Base-by-base conservation (phyloP, 2,113 vertebrate genomes). In the Danio rerio region DNA sequence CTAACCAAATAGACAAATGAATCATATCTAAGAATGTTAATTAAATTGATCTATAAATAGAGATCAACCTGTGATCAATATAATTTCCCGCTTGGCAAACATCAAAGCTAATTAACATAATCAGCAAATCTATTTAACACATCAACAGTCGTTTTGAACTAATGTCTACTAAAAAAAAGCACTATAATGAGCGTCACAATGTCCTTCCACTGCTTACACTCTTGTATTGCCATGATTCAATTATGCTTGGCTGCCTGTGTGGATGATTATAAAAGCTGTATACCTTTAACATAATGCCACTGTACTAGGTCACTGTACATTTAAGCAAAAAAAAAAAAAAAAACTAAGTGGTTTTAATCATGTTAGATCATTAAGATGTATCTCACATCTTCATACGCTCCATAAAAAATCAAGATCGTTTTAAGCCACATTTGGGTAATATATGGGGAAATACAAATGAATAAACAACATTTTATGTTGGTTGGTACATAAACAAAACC, bases 361-460 rank as follows among this genome's bases (percentile, higher is more conserved):
- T 9, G 73, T 55, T 21, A n/a, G 9, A 61, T 15, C 13, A 62
- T 77, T 77, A 63, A 63, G 5, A 77, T 77, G 74, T 50, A 40
- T 40, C 74, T 49, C 74, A 77, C 74, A 63, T 63, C 45, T 21
- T 45, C 56, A 31, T 31, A 31, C 31, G 3, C n/a, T n/a, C 31
- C 31, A 31, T 31, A 31, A 31, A 31, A 31, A 31, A 31, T 31
- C 31, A 2, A 2, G 31, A 31, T 3, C 3, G 31, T 31, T 31
- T 31, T 31, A 31, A 31, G 31, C 31, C 31, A 2, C 31, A 31
- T 31, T 31, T 31, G 31, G 31, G 31, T 31, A 31, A 31, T 31
- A 31, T 31, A 31, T 31, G 31, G 31, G 3, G 1, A 2, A 31
- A 31, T 31, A 31, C 31, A 31, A 31, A 31, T 31, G 31, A 31